Percentiles rank a stretch among this genome's conserved stretches.
These are phyloP conservation scores for Hirudo medicinalis DNA, from an alignment of 1,140 invertebrate species.

Conservation along the genomic window DNA sequence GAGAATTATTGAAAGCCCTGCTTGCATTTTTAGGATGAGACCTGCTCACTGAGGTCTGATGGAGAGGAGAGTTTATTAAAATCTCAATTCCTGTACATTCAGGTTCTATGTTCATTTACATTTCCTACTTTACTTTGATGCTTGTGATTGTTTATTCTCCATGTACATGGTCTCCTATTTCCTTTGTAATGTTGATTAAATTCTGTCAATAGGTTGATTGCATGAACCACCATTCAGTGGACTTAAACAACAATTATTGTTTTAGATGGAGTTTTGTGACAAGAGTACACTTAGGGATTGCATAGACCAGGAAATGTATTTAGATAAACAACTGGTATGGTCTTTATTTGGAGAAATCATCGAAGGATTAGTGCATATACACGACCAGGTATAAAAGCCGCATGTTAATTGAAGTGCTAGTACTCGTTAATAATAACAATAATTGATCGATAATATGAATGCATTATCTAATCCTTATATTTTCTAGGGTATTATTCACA, in stretches of 20 bases:
- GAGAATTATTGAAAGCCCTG: too few relatives aligned
- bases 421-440: neutral
- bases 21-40: too few relatives aligned
- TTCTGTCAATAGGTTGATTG: neutral
- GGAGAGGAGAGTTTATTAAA: neutral
- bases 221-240: neutral
- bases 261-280: slow-evolving; percentile 51
- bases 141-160: too few relatives aligned
- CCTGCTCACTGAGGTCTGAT: too few relatives aligned
- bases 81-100: slow-evolving; percentile 21
- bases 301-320: slow-evolving; percentile 59
- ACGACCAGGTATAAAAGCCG: slow-evolving; percentile 41
- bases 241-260: neutral
- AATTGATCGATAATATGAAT: neutral
- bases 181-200: too few relatives aligned
- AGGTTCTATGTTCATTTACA: slow-evolving; percentile 12
- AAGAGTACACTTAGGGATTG: slow-evolving; percentile 55
- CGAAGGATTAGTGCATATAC: slow-evolving; percentile 78
- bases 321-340: slow-evolving; percentile 69
- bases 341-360: slow-evolving; percentile 81
- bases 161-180: too few relatives aligned
- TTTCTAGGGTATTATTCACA: slow-evolving; percentile 71
- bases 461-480: neutral
- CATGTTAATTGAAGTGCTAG: too few relatives aligned
- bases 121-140: neutral